Percentiles rank a stretch among this genome's conserved stretches.
Evolutionary conservation across 2,797 vertebrate species (phyloP).

Genomic region (Platyrinchus mystaceus): DNA sequence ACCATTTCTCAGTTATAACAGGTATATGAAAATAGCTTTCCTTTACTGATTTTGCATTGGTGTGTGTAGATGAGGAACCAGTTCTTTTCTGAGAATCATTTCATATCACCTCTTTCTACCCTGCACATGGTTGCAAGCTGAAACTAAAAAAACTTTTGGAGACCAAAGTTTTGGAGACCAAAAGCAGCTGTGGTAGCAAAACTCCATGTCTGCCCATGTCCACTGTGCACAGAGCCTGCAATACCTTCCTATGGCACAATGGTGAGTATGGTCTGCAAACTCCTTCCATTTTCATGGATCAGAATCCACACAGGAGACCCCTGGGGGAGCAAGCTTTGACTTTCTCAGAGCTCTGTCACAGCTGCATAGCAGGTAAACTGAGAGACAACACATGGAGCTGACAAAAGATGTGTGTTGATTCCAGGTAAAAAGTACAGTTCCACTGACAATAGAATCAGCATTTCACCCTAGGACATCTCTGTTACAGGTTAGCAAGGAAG

Average conservation of each 20-base stretch:
- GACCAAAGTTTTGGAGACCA: not conserved
- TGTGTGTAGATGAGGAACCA: not conserved
- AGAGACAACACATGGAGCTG: not conserved
- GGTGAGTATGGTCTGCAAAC: not conserved
- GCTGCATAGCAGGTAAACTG: not conserved
- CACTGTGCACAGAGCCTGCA: not conserved
- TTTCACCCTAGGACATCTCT: not conserved
- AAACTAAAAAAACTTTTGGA: not conserved
- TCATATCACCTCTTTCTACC: not conserved
- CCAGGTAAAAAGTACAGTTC: not conserved
- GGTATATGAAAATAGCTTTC: not conserved
- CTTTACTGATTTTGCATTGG: not conserved
- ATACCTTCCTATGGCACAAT: not conserved
- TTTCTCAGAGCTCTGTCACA: not conserved
- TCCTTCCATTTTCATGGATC: not conserved
- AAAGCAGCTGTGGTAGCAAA: not conserved
- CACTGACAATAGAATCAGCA: not conserved
- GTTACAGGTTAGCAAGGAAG: not conserved
- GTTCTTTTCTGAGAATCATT: not conserved
- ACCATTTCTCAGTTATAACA: not conserved
- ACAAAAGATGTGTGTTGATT: not conserved
- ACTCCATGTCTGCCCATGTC: fast-evolving
- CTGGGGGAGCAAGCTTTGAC: fast-evolving
- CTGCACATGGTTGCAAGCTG: not conserved
- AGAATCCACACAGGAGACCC: not conserved